Evolutionary conservation across 2,113 vertebrate species (phyloP).

Genomic region (Ifrita kowaldi): DNA sequence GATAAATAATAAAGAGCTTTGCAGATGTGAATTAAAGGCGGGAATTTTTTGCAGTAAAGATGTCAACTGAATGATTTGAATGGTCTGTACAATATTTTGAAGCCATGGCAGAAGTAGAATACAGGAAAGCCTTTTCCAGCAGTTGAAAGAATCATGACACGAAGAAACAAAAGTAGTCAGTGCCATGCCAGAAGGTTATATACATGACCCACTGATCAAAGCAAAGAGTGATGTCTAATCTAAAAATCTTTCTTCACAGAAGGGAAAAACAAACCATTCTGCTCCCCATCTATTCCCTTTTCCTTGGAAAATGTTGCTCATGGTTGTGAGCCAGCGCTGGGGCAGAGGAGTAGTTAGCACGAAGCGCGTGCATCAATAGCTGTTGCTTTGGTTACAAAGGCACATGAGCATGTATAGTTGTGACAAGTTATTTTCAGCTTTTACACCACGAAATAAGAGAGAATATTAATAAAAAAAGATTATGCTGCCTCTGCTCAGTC

Average conservation of each 20-base stretch:
- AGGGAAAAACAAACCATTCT: not conserved
- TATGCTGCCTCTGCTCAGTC: conserved; percentile 17
- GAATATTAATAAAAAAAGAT: conserved; percentile 29
- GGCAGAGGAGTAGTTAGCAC: conserved; percentile 33
- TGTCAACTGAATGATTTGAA: not conserved
- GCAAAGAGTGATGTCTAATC: not conserved
- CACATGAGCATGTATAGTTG: not conserved
- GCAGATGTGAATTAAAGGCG: not conserved
- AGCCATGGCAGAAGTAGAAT: not conserved
- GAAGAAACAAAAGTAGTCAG: not conserved
- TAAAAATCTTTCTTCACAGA: not conserved
- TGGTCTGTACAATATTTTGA: not conserved
- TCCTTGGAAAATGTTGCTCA: not conserved
- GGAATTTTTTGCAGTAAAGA: not conserved
- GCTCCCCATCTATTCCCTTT: not conserved
- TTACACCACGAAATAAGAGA: conserved; percentile 23
- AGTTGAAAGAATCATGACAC: not conserved
- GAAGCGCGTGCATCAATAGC: conserved; percentile 27
- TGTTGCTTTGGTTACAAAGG: conserved; percentile 64
- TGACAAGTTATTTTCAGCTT: conserved; percentile 60
- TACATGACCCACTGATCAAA: not conserved
- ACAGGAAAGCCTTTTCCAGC: not conserved
- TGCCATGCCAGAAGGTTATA: not conserved
- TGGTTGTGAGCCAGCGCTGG: not conserved
- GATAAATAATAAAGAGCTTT: conserved; percentile 31